These are phyloP conservation scores for Sciurus niger DNA, from an alignment of 2,113 vertebrate genomes.

Conservation along the genomic window DNA sequence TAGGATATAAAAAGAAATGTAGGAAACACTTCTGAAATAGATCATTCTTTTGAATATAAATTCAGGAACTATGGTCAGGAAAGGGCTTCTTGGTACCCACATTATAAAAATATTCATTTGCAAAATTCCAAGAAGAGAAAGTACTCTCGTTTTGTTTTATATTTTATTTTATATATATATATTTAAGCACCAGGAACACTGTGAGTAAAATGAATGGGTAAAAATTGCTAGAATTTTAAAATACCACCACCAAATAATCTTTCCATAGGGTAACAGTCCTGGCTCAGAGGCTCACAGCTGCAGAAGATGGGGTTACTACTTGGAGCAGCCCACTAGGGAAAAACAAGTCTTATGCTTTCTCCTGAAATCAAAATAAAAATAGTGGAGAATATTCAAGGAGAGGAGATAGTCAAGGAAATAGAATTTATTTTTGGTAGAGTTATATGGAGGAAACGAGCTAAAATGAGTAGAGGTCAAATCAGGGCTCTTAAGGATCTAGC, in stretches of 20 bases:
- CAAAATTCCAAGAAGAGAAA: slow-evolving; percentile 31
- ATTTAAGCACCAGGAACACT: slow-evolving; percentile 25
- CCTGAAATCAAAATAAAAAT: slow-evolving; percentile 22
- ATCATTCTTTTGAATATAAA: slow-evolving; percentile 65
- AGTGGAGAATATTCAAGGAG: neutral
- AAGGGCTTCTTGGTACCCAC: neutral
- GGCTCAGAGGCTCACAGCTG: neutral
- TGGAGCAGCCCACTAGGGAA: neutral
- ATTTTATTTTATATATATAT: slow-evolving; percentile 7
- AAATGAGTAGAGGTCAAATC: neutral
- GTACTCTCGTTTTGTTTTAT: neutral
- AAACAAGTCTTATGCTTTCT: slow-evolving; percentile 14
- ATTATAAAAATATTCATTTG: slow-evolving; percentile 57
- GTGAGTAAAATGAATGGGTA: neutral
- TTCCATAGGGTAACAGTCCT: neutral
- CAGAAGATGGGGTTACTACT: no score
- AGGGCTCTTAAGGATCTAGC: neutral
- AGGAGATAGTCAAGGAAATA: neutral
- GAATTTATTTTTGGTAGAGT: neutral
- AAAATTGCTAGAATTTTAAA: slow-evolving; percentile 31
- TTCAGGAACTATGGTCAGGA: neutral
- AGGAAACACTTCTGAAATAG: slow-evolving; percentile 5
- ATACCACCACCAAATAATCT: neutral
- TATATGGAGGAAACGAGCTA: neutral
- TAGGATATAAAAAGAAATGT: slow-evolving; percentile 38